phyloP scores from a whole-genome alignment of 2,888 invertebrate species.

The Agapetus fuscipes region DNA sequence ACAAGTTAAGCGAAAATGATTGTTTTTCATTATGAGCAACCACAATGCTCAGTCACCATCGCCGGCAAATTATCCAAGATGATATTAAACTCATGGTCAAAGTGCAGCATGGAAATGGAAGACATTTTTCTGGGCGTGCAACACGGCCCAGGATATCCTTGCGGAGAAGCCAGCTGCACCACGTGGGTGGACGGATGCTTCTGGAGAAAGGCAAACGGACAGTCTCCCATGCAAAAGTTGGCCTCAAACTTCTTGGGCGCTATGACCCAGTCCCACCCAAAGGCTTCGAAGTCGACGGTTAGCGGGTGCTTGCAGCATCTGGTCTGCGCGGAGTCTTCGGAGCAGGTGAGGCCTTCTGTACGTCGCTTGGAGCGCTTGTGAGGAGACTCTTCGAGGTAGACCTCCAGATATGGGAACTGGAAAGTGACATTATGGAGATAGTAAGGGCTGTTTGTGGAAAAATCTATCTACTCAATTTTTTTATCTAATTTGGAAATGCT shows the following conservation, averaged over 20 bases:
- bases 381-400: conserved; percentile 40
- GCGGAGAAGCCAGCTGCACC: conserved; percentile 66
- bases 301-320: conserved; percentile 92
- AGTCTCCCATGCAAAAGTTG: conserved; percentile 93
- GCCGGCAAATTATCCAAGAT: conserved; percentile 82
- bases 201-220: conserved; percentile 78
- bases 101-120: conserved; percentile 83
- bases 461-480: too few relatives aligned
- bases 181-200: conserved; percentile 83
- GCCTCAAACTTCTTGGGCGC: conserved; percentile 92
- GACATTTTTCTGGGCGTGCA: conserved; percentile 86
- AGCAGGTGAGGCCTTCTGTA: conserved; percentile 76
- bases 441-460: too few relatives aligned
- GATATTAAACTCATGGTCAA: conserved; percentile 79
- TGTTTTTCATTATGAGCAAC: too few relatives aligned
- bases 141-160: conserved; percentile 78
- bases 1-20: too few relatives aligned
- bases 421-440: too few relatives aligned
- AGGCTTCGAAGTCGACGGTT: conserved; percentile 85
- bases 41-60: conserved; percentile 91
- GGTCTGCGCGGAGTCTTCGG: conserved; percentile 67
- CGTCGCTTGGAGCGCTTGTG: conserved; percentile 62
- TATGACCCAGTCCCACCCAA: conserved; percentile 97
- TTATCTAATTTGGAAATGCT: not conserved
- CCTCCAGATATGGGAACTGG: conserved; percentile 45